Percentiles rank a stretch among this genome's conserved stretches.
Evolutionary conservation across 2,888 invertebrate genomes (phyloP).

Genomic region (Sarcophaga carnaria): DNA sequence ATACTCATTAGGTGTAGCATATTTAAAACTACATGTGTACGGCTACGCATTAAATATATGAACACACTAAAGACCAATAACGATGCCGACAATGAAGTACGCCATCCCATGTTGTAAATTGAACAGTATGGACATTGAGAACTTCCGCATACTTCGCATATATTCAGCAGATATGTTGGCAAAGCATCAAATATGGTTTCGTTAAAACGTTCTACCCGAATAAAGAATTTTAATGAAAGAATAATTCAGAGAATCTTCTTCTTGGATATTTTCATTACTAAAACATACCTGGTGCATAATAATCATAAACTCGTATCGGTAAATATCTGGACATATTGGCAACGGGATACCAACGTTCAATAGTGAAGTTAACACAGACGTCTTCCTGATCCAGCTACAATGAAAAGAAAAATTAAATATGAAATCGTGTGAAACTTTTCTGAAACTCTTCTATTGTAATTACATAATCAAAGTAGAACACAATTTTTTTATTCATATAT

Average conservation of each 20-base stretch:
- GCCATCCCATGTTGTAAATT: conserved; percentile 86
- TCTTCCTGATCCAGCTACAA: conserved; percentile 90
- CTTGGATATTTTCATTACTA: too few relatives aligned
- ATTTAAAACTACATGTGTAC: conserved; percentile 76
- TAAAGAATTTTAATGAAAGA: not conserved
- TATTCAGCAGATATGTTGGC: conserved; percentile 92
- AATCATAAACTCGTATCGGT: conserved; percentile 95
- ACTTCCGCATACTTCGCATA: conserved; percentile 96
- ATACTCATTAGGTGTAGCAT: conserved; percentile 72
- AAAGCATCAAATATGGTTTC: conserved; percentile 95
- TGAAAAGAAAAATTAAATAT: conserved; percentile 34
- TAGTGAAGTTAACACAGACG: conserved; percentile 95
- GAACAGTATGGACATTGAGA: conserved; percentile 96
- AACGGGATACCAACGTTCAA: conserved; percentile 97
- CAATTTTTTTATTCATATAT: conserved; percentile 90
- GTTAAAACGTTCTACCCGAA: conserved; percentile 90
- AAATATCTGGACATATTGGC: conserved; percentile 98
- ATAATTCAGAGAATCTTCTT: not conserved
- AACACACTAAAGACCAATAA: conserved; percentile 78
- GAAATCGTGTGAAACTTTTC: not conserved
- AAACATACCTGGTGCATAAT: conserved; percentile 94
- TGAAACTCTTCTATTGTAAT: conserved; percentile 72
- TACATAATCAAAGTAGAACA: conserved; percentile 97
- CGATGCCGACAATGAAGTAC: conserved; percentile 77
- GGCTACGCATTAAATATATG: conserved; percentile 78